Evolutionary conservation across 2,113 vertebrate genomes (phyloP).

Genomic region (Stegostoma tigrinum): DNA sequence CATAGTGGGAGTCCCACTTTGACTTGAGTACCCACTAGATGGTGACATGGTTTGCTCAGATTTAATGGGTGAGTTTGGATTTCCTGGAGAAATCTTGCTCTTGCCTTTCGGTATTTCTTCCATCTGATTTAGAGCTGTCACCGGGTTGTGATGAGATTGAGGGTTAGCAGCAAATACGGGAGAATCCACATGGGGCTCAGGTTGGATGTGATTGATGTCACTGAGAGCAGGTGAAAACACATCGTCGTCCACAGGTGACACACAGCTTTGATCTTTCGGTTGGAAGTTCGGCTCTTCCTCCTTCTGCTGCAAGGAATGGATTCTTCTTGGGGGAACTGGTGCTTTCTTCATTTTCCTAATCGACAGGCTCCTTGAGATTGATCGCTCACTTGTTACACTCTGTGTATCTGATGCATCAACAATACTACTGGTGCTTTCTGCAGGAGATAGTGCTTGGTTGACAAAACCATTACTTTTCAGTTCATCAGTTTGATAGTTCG

Average conservation of each 20-base stretch:
- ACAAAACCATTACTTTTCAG: background rate
- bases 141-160: background rate
- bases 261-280: conserved; percentile 43
- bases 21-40: conserved; percentile 94
- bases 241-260: conserved; percentile 43
- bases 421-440: conserved; percentile 49
- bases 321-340: conserved; percentile 72
- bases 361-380: conserved; percentile 67
- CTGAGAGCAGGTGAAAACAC: conserved; percentile 45
- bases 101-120: conserved; percentile 38
- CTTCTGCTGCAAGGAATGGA: conserved; percentile 71
- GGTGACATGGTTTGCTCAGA: conserved; percentile 85
- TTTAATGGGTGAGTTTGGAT: conserved; percentile 47
- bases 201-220: conserved; percentile 40
- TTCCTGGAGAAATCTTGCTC: conserved; percentile 57
- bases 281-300: conserved; percentile 49
- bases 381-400: conserved; percentile 59
- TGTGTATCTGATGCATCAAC: conserved; percentile 52
- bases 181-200: conserved; percentile 39
- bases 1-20: conserved; percentile 80
- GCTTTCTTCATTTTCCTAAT: conserved; percentile 78
- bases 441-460: conserved; percentile 42
- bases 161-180: conserved; percentile 42
- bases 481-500: conserved; percentile 41
- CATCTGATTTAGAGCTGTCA: conserved; percentile 45